Conservation (phyloP, 2,888 invertebrate species). For the Caenorhabditis sinica region DNA sequence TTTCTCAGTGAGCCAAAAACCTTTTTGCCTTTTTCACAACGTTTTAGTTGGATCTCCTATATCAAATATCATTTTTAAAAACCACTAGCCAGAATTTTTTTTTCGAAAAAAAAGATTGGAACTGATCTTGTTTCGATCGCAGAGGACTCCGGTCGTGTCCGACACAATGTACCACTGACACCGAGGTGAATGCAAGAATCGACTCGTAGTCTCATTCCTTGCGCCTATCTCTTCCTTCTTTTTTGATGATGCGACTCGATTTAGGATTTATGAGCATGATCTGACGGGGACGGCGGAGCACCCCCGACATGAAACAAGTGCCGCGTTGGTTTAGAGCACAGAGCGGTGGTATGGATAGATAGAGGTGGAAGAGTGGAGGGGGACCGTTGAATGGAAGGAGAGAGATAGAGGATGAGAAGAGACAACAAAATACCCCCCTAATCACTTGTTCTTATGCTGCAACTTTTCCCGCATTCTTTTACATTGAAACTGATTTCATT, state of each 20-base stretch:
- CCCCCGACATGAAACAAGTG: constrained; percentile 66
- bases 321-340: constrained; percentile 51
- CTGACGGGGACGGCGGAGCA: constrained; percentile 50
- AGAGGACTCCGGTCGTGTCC: background rate
- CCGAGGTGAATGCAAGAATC: background rate
- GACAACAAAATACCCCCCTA: constrained; percentile 41
- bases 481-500: background rate
- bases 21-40: too few species aligned
- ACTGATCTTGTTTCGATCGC: background rate
- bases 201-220: constrained; percentile 30
- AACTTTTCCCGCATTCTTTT: background rate
- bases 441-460: constrained; percentile 30
- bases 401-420: background rate
- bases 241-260: constrained; percentile 66
- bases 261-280: constrained; percentile 67
- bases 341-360: constrained; percentile 10
- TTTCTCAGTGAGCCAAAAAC: too few species aligned
- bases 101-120: constrained; percentile 6
- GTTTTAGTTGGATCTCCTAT: too few species aligned
- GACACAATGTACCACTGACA: constrained; percentile 8
- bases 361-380: constrained; percentile 8
- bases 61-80: too few species aligned
- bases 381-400: background rate
- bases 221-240: constrained; percentile 37
- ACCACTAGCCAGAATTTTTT: background rate